Evolutionary conservation across 2,888 invertebrate species (phyloP).

Genomic region (Conomelus anceps): DNA sequence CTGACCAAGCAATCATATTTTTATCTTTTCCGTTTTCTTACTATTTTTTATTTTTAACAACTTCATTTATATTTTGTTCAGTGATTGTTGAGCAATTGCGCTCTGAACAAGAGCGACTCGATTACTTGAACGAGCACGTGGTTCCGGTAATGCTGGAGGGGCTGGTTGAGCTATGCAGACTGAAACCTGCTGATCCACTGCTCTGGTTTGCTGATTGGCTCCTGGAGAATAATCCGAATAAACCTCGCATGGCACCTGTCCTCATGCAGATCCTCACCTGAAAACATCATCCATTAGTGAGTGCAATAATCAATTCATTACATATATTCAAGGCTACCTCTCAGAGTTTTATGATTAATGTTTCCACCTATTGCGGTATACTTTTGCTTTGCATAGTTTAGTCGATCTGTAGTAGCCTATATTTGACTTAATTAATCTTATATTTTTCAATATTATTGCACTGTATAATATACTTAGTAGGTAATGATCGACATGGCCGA

Average conservation of each 20-base stretch:
- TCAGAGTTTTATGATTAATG: too few relatives aligned
- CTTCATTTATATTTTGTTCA: neutral
- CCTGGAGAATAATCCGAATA: conserved; percentile 65
- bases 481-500: too few relatives aligned
- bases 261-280: neutral
- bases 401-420: too few relatives aligned
- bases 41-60: too few relatives aligned
- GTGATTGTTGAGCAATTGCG: neutral
- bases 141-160: conserved; percentile 57
- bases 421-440: too few relatives aligned
- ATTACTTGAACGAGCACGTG: conserved; percentile 45
- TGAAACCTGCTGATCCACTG: conserved; percentile 68
- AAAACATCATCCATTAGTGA: neutral
- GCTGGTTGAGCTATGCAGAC: conserved; percentile 57
- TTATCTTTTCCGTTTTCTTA: too few relatives aligned
- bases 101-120: neutral
- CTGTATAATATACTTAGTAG: too few relatives aligned
- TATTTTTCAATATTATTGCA: too few relatives aligned
- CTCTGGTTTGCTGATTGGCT: conserved; percentile 73
- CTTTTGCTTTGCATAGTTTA: too few relatives aligned
- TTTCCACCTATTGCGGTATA: neutral
- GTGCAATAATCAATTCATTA: neutral
- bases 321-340: too few relatives aligned
- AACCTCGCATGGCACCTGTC: conserved; percentile 47
- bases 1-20: too few relatives aligned